A percentile compares a stretch with the other conserved stretches of the same genome.
These are phyloP conservation scores for Alca torda DNA, from an alignment of 2,797 vertebrate species.

Conservation along the genomic window DNA sequence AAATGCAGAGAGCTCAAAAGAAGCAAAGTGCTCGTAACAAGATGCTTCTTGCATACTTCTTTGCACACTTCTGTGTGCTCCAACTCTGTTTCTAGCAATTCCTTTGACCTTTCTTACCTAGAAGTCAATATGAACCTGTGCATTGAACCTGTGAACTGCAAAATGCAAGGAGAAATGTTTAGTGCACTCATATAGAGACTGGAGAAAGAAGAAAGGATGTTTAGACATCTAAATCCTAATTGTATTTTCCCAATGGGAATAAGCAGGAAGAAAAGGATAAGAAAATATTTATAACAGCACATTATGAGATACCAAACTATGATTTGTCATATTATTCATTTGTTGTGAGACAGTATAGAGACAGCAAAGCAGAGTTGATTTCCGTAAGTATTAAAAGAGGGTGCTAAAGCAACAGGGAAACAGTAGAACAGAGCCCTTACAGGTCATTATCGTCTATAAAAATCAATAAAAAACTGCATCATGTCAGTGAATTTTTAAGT, in stretches of 20 bases:
- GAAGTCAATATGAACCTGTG: background rate
- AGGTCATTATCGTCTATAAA: background rate
- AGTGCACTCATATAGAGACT: background rate
- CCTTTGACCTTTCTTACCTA: background rate
- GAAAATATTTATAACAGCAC: background rate
- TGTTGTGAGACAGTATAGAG: background rate
- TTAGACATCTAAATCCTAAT: background rate
- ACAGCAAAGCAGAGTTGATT: background rate
- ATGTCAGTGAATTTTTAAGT: constrained; percentile 1
- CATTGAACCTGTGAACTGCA: background rate
- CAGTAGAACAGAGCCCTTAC: background rate
- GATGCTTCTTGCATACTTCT: background rate
- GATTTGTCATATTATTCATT: background rate
- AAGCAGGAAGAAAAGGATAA: background rate
- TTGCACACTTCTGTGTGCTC: background rate
- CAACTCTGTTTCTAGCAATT: background rate
- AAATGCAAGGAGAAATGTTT: background rate
- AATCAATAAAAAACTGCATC: background rate
- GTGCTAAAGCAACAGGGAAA: background rate
- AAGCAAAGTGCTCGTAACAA: background rate
- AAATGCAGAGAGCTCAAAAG: background rate
- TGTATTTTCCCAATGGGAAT: background rate
- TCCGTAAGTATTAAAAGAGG: background rate
- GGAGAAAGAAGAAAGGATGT: background rate
- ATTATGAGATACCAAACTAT: background rate